Evolutionary conservation across 2,113 vertebrate species (phyloP).

Genomic region (Chloebia gouldiae): DNA sequence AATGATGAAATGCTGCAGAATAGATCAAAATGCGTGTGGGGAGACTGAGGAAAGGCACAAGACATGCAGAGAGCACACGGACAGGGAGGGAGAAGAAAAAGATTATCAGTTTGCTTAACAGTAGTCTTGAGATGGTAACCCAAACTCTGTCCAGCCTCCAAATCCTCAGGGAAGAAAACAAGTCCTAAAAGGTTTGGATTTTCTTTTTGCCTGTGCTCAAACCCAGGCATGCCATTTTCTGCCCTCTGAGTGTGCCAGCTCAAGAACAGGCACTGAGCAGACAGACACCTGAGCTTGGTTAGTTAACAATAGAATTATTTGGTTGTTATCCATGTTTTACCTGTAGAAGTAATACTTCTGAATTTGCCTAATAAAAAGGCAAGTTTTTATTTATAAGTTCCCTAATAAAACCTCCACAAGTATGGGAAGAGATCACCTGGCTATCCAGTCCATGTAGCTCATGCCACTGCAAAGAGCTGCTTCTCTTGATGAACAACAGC

Average conservation of each 20-base stretch:
- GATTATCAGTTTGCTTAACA: neutral
- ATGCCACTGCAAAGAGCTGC: neutral
- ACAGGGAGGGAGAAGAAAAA: neutral
- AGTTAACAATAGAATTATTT: neutral
- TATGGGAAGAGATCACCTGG: neutral
- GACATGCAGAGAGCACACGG: accelerated
- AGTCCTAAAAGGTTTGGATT: neutral
- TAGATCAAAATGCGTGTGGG: neutral
- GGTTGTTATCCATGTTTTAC: neutral
- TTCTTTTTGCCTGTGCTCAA: neutral
- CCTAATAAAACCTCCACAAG: neutral
- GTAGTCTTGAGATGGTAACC: neutral
- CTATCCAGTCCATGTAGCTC: neutral
- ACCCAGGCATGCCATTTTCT: neutral
- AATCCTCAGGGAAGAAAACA: neutral
- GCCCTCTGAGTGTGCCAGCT: neutral
- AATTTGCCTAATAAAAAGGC: neutral
- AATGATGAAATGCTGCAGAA: neutral
- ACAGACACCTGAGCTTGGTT: neutral
- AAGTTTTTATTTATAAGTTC: neutral
- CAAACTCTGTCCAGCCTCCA: neutral
- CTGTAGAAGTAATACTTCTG: neutral
- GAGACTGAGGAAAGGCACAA: neutral
- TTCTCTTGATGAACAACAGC: neutral
- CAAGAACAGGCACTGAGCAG: neutral